Base-by-base conservation (phyloP, 2,797 vertebrate species). In the Synaphobranchus kaupii region DNA sequence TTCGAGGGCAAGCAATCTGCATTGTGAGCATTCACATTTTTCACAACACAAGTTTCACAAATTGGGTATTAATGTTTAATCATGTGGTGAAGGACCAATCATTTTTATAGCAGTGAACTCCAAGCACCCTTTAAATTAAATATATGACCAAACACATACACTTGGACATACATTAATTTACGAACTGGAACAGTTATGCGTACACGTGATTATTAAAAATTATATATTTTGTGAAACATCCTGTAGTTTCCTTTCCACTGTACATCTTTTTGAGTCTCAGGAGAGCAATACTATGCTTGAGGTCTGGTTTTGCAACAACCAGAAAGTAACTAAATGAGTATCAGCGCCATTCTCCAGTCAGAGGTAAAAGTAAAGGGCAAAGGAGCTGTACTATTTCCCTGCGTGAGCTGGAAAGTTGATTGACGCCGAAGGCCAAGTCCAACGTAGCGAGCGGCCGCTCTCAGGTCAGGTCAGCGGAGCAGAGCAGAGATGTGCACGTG, bases 251-350 rank as follows among this genome's bases (percentile, higher is more conserved):
- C 6, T 76, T 39, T 13, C 28, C 66, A 28, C 66, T 10, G 7
- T 31, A 28, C 66, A 68, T 15, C 13, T 73, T 28, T 28, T 39
- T 73, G 28, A 34, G 3, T 34, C 28, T 31, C 68, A 71, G 68
- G 12, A 71, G 68, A 71, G 12, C 10, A 31, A 22, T 34, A 15
- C 31, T 73, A 73, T 34, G 31, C 68, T 12, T 12, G 39, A 93
- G 95, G 91, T 95, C 95, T 91, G 96, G 92, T 96, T 96, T 52
- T 95, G 96, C 91, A 96, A 94, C 88, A 97, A 94, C 96, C 96
- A 97, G 63, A 96, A 96, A 34, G 96, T 97, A 84, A 97, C 94
- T 25, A 96, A 95, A 92, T 95, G 95, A 90, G 96, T 92, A 90
- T 96, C 96, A 89, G 95, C 95, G 90, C 96, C 95, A 91, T 97